Base-by-base conservation (phyloP, 35 echinoderm and acorn worm genomes). In the Patiria miniata region DNA sequence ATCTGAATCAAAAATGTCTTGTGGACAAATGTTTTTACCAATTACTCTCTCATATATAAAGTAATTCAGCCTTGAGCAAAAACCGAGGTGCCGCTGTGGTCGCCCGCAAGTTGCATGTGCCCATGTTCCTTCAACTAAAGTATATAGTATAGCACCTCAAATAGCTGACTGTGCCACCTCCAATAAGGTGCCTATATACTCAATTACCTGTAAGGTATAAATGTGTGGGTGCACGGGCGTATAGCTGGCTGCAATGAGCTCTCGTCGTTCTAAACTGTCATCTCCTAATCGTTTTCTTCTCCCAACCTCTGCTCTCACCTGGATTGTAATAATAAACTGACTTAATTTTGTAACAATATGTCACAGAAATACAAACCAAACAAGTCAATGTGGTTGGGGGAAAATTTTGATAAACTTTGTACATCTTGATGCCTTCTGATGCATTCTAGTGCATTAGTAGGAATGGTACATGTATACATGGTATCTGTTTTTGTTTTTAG, bases 201-300 rank as follows among this genome's bases (percentile, higher is more conserved):
- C 6, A 14, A 29, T 36, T 79, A 95, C 93, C 89, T 87, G 83
- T 26, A 95, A 28, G 28, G n/a, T 91, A 65, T 95, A 95, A 22
- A 95, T 32, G 39, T 87, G 88, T 10, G 78, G 84, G 87, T 95
- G 89, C 0, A 91, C 51, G 33, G 93, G 93, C 54, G 85, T 82
- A 47, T 95, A 95, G 28, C 84, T 53, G 9, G 47, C 53, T 37
- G 89, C 77, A 10, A 95, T 90, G 39, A 79, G 78, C 53, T 91
- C 26, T 36, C 78, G 83, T 53, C 93, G 91, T 26, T 83, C 82
- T 2, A 91, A 8, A 51, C 78, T 80, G 32, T 95, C 40, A 30
- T 38, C n/a, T 15, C 93, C 93, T 53, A 91, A 85, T 23, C 78
- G 77, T 18, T 60, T 91, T 68, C 93, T 95, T 29, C 93, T 91